These are phyloP conservation scores for Eristalis arbustorum DNA, from an alignment of 2,888 invertebrate species.

Conservation along the genomic window DNA sequence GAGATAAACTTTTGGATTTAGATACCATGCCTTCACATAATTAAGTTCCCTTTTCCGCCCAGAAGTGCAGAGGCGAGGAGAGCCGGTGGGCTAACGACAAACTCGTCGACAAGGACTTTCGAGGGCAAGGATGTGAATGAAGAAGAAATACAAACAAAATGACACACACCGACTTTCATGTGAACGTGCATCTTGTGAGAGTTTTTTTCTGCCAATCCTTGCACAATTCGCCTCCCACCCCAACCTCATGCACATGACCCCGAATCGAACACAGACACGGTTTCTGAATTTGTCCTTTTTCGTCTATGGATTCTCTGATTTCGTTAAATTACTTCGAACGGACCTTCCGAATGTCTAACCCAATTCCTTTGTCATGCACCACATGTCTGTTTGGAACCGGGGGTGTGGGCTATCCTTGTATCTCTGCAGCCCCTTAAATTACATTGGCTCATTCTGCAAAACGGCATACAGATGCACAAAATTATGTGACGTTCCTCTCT, in stretches of 20 bases:
- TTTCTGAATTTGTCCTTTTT: slow-evolving; percentile 5
- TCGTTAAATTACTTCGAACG: slow-evolving; percentile 58
- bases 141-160: neutral
- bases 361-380: slow-evolving; percentile 41
- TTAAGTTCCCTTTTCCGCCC: slow-evolving; percentile 39
- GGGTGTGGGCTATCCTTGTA: neutral
- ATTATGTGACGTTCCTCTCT: slow-evolving; percentile 29
- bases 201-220: slow-evolving; percentile 20
- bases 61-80: slow-evolving; percentile 13
- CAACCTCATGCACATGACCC: neutral
- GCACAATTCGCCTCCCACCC: slow-evolving; percentile 1
- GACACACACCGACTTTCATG: neutral
- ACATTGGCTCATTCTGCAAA: slow-evolving; percentile 36
- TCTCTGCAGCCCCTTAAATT: slow-evolving; percentile 23
- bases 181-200: slow-evolving; percentile 36
- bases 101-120: slow-evolving; percentile 14
- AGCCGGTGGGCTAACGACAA: neutral
- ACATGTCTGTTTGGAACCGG: slow-evolving; percentile 27
- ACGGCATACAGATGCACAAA: slow-evolving; percentile 58
- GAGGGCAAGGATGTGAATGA: slow-evolving; percentile 1
- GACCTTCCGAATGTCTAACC: slow-evolving; percentile 57
- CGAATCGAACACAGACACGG: neutral
- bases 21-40: slow-evolving; percentile 20
- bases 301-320: slow-evolving; percentile 21
- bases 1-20: slow-evolving; percentile 60